Conservation (phyloP, 2,113 vertebrate genomes). For the Grammomys surdaster region DNA sequence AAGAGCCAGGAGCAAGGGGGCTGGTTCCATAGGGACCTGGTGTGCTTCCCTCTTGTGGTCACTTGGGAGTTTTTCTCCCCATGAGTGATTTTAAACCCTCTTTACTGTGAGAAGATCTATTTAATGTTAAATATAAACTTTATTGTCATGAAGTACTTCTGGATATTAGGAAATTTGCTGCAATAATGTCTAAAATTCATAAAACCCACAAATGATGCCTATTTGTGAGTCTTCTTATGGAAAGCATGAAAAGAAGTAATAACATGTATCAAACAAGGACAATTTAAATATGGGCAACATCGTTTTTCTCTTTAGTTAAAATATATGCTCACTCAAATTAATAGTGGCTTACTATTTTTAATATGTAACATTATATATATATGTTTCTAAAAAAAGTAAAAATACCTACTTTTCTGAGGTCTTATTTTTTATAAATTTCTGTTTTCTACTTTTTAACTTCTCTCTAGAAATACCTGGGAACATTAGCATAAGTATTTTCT, state of each 20-base stretch:
- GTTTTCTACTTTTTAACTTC: conserved; percentile 8
- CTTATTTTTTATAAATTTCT: conserved; percentile 51
- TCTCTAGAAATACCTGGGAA: neutral
- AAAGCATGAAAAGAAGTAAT: conserved; percentile 48
- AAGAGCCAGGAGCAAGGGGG: neutral
- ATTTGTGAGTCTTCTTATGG: conserved; percentile 11
- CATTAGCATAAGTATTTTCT: neutral
- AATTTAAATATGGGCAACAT: neutral
- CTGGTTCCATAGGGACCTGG: neutral
- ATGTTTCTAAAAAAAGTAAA: neutral
- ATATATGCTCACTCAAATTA: neutral
- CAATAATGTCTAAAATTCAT: conserved; percentile 10
- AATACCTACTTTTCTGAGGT: conserved; percentile 25
- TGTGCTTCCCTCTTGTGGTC: neutral
- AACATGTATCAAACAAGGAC: conserved; percentile 15
- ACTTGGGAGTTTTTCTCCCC: neutral
- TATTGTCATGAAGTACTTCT: neutral
- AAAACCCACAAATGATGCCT: conserved; percentile 1
- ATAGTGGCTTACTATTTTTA: conserved; percentile 1
- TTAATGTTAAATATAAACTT: conserved; percentile 34
- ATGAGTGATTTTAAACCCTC: neutral
- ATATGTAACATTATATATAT: neutral
- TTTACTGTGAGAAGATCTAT: neutral
- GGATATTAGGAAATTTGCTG: conserved; percentile 41
- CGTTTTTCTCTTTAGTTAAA: conserved; percentile 56